Base-by-base conservation (phyloP, 2,113 vertebrate genomes). In the Montifringilla adamsi region DNA sequence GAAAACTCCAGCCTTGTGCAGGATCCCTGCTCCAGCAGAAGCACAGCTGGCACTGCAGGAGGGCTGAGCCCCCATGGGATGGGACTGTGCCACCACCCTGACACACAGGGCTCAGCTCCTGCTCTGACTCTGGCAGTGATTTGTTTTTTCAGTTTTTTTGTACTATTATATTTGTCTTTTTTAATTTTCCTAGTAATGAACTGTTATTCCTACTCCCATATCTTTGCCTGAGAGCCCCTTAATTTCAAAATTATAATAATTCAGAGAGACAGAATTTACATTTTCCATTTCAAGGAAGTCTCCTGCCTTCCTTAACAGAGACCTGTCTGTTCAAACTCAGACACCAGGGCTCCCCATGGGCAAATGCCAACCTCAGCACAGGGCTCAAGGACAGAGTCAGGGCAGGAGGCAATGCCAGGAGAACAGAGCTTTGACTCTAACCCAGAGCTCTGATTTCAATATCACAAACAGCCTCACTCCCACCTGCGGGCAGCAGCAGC, bases 301-400 rank as follows among this genome's bases (percentile, higher is more conserved):
- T 56, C 19, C 31, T 56, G 19, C 31, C 31, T 21, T 33, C 31
- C 53, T 22, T 56, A 33, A 15, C 31, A 33, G 53, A 33, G 2
- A 56, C 20, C 31, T 33, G 1, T 33, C 31, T 56, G 1, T 55
- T 56, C 31, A 56, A 56, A 56, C 31, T 20, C 33, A 14, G 55
- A 21, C 55, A n/a, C 24, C 62, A 16, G 23, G 9, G 12, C 84
- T 55, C 7, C 7, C 7, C 24, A 19, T 0, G 1, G 26, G 17
- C 5, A 2, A 50, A 28, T 0, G 1, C 19, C 3, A 8, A 6
- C 15, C 44, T 4, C 21, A 4, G 3, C 2, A 0, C 1, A 19
- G 3, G 43, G 69, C 33, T 28, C 1, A 43, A 43, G 72, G 55
- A 67, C 35, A 15, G 62, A 63, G 41, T 4, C 70, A 43, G 20